These are phyloP conservation scores for Elanus axillaris DNA, from an alignment of 2,113 vertebrate genomes.

Conservation along the genomic window DNA sequence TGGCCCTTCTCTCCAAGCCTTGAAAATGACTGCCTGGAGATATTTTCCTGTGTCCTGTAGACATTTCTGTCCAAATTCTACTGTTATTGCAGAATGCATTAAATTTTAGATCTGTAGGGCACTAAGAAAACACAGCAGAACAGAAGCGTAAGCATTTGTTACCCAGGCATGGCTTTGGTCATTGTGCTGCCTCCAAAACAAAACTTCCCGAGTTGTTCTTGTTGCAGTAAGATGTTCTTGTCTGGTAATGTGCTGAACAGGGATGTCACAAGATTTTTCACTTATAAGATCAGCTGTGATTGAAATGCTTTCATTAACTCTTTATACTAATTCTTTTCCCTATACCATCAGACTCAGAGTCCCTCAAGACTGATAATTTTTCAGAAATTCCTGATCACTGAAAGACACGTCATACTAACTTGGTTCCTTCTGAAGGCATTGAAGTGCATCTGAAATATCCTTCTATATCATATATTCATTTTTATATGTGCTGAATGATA, in stretches of 20 bases:
- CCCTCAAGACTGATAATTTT: background rate
- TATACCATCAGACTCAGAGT: background rate
- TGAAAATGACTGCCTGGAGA: background rate
- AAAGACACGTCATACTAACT: conserved; percentile 19
- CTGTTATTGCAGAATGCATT: background rate
- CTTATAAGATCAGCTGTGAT: background rate
- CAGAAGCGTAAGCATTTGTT: background rate
- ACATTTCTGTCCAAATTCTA: background rate
- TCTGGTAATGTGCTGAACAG: background rate
- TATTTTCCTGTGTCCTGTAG: background rate
- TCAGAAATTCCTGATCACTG: conserved; percentile 15
- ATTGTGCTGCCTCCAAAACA: background rate
- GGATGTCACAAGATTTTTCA: background rate
- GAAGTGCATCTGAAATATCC: conserved; percentile 46
- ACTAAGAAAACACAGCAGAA: background rate
- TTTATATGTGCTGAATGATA: conserved; percentile 9
- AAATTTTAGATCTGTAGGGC: background rate
- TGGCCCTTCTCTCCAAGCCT: background rate
- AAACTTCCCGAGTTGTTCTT: background rate
- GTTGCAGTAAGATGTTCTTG: background rate
- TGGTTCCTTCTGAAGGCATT: conserved; percentile 26
- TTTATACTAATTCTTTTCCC: background rate
- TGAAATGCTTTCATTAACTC: background rate
- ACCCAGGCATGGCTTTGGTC: background rate
- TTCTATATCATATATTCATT: conserved; percentile 34